Evolutionary conservation across 2,113 vertebrate species (phyloP).

Genomic region (Scophthalmus maximus): DNA sequence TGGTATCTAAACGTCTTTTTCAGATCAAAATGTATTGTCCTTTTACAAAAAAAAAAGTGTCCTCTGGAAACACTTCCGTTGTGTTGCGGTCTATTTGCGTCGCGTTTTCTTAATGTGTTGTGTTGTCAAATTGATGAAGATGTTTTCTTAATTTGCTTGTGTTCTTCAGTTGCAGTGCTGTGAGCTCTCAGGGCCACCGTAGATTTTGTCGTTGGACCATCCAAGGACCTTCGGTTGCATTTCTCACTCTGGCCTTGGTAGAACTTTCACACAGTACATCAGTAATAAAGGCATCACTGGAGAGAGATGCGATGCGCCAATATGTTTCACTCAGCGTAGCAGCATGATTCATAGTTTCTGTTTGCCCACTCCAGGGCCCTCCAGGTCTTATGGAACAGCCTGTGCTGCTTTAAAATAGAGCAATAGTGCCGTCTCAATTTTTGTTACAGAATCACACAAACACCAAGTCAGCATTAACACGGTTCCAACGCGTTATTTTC

Average conservation of each 20-base stretch:
- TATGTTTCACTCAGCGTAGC: constrained; percentile 36
- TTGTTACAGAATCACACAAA: constrained; percentile 16
- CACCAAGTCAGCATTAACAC: not conserved
- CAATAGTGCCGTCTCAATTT: not conserved
- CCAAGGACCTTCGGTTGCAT: constrained; percentile 1
- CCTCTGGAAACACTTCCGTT: no score
- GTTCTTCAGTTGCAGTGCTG: no score
- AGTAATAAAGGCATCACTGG: not conserved
- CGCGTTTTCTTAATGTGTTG: no score
- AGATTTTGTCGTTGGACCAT: constrained; percentile 16
- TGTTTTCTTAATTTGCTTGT: no score
- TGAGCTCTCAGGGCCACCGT: no score
- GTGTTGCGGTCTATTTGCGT: no score
- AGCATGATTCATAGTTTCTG: constrained; percentile 44
- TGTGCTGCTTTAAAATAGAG: constrained; percentile 35
- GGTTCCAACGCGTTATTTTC: not conserved
- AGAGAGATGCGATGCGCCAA: constrained; percentile 37
- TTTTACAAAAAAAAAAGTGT: no score
- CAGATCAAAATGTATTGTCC: no score
- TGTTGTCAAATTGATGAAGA: constrained; percentile 11
- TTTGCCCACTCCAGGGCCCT: constrained; percentile 31
- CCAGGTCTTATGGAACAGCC: constrained; percentile 21
- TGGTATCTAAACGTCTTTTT: no score
- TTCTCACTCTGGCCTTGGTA: constrained; percentile 8
- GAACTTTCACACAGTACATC: constrained; percentile 14